Conservation (phyloP, 2,797 vertebrate genomes). For the Gymnothorax javanicus region DNA sequence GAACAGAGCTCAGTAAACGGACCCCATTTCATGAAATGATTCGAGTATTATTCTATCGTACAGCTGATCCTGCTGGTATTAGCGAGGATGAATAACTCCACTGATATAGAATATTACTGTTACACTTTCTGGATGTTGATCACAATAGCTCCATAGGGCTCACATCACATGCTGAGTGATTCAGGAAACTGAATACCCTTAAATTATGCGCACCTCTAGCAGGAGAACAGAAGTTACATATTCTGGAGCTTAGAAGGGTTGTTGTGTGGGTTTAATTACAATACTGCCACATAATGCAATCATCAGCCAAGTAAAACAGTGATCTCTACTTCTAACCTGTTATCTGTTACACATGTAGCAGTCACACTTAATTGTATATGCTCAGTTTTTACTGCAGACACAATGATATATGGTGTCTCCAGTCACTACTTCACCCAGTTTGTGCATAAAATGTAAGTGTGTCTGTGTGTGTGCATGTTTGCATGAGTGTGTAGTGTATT, state of each 20-base stretch:
- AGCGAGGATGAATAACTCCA: background rate
- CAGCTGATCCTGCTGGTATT: background rate
- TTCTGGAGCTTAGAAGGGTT: background rate
- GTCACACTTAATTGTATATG: slow-evolving; percentile 25
- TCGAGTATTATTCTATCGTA: background rate
- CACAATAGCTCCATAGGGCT: background rate
- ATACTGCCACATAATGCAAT: background rate
- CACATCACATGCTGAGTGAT: background rate
- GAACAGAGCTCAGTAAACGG: background rate
- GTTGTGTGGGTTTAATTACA: background rate
- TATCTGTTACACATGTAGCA: slow-evolving; percentile 66
- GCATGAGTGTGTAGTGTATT: background rate
- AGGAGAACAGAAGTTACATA: background rate
- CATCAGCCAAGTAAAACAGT: background rate
- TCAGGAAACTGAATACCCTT: background rate
- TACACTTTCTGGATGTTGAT: background rate
- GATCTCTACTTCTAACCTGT: slow-evolving; percentile 28
- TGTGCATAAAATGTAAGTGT: background rate
- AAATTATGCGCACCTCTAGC: background rate
- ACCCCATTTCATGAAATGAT: background rate
- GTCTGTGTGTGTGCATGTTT: background rate
- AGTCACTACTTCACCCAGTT: background rate
- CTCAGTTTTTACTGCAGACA: slow-evolving; percentile 2
- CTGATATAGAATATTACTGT: background rate
- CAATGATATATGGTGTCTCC: slow-evolving; percentile 28